Evolutionary conservation across 1,140 invertebrate genomes (phyloP), one percentile per base, ranked within the genome.

Genomic region (Araneus ventricosus): DNA sequence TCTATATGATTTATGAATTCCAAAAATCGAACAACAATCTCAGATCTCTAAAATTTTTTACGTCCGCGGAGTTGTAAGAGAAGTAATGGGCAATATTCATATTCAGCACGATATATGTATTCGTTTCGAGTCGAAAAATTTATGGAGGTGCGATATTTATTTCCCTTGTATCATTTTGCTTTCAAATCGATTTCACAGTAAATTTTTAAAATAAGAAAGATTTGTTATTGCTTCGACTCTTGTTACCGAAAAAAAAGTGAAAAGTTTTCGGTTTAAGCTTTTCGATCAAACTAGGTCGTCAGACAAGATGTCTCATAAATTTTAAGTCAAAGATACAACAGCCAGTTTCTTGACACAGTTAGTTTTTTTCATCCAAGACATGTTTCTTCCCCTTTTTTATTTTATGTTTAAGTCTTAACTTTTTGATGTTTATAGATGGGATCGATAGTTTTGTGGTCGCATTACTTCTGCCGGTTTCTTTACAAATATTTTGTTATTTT

Each of bases 401-500:
- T 63, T 63, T 63, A 37, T 34, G 30, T 75, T 75, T 75, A 75
- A 75, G 34, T 75, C 30, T 75, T 75, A 75, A 75, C 70, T 75
- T 75, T 75, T 75, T 75, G 70, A 75, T 75, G 70, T 75, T 75
- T 75, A 75, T 75, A 75, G 70, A 75, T 75, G 70, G 70, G 70
- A 20, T 75, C 70, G 70, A 75, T 75, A 75, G 27, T 75, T 75
- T 75, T 75, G 70, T 75, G 70, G 70, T 75, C 70, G 37, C 70
- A 75, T 75, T 75, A 75, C 70, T 75, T 75, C 70, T 75, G 30
- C 70, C 20, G 70, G 70, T 37, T 75, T 75, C 70, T 34, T 75
- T 75, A 75, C 70, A 75, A 75, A 75, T 75, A 75, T 75, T 75
- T 75, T 75, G 70, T 75, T 75, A 75, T 75, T 75, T 52, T 75